Evolutionary conservation across 2,888 invertebrate genomes (phyloP), one percentile per base, ranked within the genome.

Genomic region (Pristionchus entomophagus): DNA sequence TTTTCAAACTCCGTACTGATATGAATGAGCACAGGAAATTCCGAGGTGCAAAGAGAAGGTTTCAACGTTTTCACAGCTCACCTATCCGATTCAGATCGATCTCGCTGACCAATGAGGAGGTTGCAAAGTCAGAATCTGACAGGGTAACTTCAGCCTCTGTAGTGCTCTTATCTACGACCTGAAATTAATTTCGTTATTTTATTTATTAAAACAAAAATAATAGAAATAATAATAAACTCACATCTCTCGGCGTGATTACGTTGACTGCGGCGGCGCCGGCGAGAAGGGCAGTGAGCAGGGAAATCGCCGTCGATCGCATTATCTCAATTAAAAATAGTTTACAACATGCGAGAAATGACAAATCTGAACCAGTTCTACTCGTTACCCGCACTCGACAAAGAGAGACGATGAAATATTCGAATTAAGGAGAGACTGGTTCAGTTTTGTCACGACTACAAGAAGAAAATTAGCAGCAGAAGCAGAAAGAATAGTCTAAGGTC

Each of bases 141-240:
- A 90, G 87, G 26, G 86, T 86, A 17, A 89, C 89, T 51, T 90
- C 90, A 10, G 53, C 65, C 8, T 86, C 77, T 0, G 88, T 73
- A 41, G 77, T 81, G 38, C 32, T 86, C 80, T 86, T 90, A 78
- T 90, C 91, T 2, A 90, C 88, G 22, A 90, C 86, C 90, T 90
- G 59, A 59, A 88, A n/a, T 51, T 77, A 49, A 73, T 14, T 10
- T 10, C 6, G 26, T 26, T 59, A 8, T 59, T 59, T 59, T n/a
- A 2, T 26, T 10, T 59, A n/a, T 26, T 59, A 2, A 5, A 26
- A 38, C 35, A 65, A 65, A 65, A 35, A 38, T 38, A 73, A 22
- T 5, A 10, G 32, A n/a, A n/a, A 26, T 38, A 3, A 2, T 73
- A 35, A 35, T 10, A 41, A 41, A 45, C 73, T 45, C 26, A 73